These are phyloP conservation scores for Stegostoma tigrinum DNA, from an alignment of 2,113 vertebrate genomes.

Conservation along the genomic window DNA sequence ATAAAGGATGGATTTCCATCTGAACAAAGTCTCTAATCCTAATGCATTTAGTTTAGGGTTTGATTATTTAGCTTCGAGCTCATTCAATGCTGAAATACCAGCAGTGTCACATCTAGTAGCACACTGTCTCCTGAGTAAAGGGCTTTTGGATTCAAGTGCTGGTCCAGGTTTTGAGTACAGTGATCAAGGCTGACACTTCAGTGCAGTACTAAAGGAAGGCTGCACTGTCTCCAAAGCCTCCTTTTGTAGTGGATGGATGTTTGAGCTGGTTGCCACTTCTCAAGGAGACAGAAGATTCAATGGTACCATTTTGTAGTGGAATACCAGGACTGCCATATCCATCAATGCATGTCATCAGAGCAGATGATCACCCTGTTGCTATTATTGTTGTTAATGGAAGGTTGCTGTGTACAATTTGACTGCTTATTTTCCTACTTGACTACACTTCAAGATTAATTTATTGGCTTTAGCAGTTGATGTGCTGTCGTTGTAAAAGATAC, in stretches of 20 bases:
- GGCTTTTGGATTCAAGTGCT: background rate
- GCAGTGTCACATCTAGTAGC: background rate
- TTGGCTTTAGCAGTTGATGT: too few species aligned
- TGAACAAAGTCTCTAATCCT: background rate
- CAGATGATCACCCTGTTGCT: too few species aligned
- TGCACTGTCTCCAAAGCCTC: background rate
- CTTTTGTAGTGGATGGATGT: background rate
- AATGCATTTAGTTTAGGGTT: background rate
- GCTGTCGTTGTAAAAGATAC: too few species aligned
- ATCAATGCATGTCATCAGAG: too few species aligned
- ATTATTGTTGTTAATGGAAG: too few species aligned
- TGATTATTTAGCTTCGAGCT: background rate
- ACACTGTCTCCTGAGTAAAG: too few species aligned
- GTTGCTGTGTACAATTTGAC: too few species aligned
- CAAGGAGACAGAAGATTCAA: too few species aligned
- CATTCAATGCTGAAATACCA: background rate
- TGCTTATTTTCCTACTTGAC: too few species aligned
- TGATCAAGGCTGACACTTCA: background rate
- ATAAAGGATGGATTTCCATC: background rate
- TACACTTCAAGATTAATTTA: too few species aligned
- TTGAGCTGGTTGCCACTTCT: background rate
- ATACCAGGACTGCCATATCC: too few species aligned
- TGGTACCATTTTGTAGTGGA: too few species aligned
- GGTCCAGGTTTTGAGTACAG: background rate
- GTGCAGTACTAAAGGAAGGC: background rate